Evolutionary conservation across 2,888 invertebrate species (phyloP).

Genomic region (Epicampocera succincta): DNA sequence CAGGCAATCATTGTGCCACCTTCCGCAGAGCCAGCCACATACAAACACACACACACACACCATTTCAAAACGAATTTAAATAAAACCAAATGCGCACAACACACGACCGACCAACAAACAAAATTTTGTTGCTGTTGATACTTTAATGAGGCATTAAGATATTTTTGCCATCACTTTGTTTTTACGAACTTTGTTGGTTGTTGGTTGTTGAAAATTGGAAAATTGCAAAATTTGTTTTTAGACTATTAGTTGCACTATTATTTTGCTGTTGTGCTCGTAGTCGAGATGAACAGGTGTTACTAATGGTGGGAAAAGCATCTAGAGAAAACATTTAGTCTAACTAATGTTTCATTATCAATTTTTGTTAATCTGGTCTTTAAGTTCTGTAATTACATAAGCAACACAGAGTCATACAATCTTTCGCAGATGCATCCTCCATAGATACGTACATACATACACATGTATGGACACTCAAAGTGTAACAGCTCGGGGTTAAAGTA

Average conservation of each 20-base stretch:
- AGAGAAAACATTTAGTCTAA: constrained; percentile 64
- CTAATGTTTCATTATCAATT: constrained; percentile 61
- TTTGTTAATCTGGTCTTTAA: constrained; percentile 48
- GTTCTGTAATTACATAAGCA: constrained; percentile 20
- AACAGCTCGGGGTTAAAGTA: not conserved
- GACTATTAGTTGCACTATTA: constrained; percentile 21
- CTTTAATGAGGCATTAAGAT: constrained; percentile 67
- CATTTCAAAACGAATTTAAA: not conserved
- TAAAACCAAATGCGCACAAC: constrained; percentile 17
- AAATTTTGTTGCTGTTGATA: constrained; percentile 51
- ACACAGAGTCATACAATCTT: not conserved
- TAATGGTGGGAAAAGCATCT: constrained; percentile 70
- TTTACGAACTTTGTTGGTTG: constrained; percentile 59
- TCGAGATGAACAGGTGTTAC: constrained; percentile 63
- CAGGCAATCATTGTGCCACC: constrained; percentile 50
- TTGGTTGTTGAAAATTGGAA: constrained; percentile 63
- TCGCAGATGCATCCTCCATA: not conserved
- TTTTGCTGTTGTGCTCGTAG: constrained; percentile 17
- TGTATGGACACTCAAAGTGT: too few relatives aligned
- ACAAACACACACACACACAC: not conserved
- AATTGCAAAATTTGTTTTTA: constrained; percentile 59
- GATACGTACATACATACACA: too few relatives aligned
- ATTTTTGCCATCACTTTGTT: constrained; percentile 48
- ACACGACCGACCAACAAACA: not conserved
- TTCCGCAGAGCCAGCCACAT: constrained; percentile 7